These are phyloP conservation scores for Pipistrellus pygmaeus DNA, from an alignment of 2,797 vertebrate species.

Conservation along the genomic window DNA sequence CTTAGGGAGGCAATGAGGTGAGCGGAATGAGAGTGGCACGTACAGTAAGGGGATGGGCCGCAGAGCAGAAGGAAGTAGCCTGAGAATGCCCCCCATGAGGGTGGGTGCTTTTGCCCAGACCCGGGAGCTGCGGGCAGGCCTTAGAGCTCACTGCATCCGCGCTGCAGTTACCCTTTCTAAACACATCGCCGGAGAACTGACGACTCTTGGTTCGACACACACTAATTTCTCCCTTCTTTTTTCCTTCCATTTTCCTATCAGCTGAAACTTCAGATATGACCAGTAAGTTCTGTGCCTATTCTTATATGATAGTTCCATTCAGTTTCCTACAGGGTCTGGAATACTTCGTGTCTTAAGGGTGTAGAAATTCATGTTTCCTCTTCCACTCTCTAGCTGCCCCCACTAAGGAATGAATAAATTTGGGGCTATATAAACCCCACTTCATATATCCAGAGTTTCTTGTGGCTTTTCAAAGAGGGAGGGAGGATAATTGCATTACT, in stretches of 20 bases:
- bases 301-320: not conserved
- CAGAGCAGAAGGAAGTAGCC: not conserved
- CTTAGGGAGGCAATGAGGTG: not conserved
- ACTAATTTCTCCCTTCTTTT: not conserved
- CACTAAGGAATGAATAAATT: not conserved
- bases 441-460: not conserved
- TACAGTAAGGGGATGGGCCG: not conserved
- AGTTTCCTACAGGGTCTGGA: not conserved
- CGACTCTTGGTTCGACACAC: not conserved
- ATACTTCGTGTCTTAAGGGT: not conserved
- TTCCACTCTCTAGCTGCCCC: not conserved
- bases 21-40: not conserved
- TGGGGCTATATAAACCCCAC: not conserved
- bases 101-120: not conserved
- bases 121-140: not conserved
- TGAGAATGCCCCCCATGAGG: not conserved
- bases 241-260: constrained; percentile 1
- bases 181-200: not conserved
- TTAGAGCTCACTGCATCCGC: not conserved
- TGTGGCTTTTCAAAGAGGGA: not conserved
- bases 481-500: not conserved
- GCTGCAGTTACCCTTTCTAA: not conserved
- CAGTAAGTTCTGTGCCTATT: constrained; percentile 64
- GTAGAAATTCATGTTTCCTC: not conserved
- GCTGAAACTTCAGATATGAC: constrained; percentile 40